Conservation (phyloP, 2,888 invertebrate genomes). For the Brenthis daphne region DNA sequence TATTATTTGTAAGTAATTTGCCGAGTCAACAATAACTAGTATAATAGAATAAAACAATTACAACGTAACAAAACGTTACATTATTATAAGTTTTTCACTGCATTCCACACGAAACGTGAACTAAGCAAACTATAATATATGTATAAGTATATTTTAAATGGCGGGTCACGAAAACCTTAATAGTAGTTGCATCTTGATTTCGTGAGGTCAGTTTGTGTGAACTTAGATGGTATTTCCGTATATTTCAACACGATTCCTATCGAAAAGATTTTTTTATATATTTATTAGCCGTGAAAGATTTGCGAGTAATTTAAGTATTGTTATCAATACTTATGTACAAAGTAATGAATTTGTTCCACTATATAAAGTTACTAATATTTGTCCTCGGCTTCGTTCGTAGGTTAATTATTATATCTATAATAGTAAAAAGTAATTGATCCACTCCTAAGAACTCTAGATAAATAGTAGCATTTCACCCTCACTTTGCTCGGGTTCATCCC, state of each 20-base stretch:
- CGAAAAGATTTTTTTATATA: background rate
- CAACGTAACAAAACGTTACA: background rate
- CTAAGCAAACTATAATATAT: slow-evolving; percentile 25
- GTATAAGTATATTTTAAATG: slow-evolving; percentile 49
- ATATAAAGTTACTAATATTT: too few species aligned
- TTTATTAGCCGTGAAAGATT: background rate
- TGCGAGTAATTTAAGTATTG: too few species aligned
- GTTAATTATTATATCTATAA: too few species aligned
- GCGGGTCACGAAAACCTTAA: slow-evolving; percentile 60
- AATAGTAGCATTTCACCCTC: too few species aligned
- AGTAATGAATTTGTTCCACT: too few species aligned
- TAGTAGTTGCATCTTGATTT: slow-evolving; percentile 55
- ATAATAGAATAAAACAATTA: background rate
- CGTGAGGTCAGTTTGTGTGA: slow-evolving; percentile 63
- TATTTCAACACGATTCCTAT: background rate
- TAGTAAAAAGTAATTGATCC: too few species aligned
- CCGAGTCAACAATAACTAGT: too few species aligned
- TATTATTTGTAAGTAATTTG: too few species aligned
- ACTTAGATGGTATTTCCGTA: slow-evolving; percentile 41
- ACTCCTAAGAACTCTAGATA: too few species aligned
- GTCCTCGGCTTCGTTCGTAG: too few species aligned
- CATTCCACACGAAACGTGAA: slow-evolving; percentile 20
- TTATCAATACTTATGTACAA: too few species aligned
- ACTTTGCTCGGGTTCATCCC: too few species aligned
- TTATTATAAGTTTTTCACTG: slow-evolving; percentile 15